Base-by-base conservation (phyloP, 2,888 invertebrate species). In the Corythucha ciliata region DNA sequence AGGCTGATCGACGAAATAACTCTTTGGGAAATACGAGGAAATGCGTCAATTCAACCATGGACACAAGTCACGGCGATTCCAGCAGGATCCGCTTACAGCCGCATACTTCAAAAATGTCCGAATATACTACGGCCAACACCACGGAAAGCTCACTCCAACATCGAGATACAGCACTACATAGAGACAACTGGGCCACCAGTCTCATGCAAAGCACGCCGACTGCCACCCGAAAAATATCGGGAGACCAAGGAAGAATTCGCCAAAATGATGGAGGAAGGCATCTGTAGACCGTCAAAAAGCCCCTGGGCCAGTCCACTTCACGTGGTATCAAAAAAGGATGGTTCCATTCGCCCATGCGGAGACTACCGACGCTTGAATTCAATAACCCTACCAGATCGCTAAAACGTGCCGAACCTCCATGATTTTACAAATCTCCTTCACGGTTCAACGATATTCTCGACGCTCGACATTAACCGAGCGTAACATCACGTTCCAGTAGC, bases 361-460 rank as follows among this genome's bases (percentile, higher is more conserved):
- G 66, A 61, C 56, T 71, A 69, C 51, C 52, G 69, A 1, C 10
- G 22, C 0, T 55, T 69, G 0, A 70, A 69, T 52, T 47, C 56
- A 0, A 41, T 44, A 1, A 69, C 67, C 0, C 48, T 63, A 1
- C 64, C 66, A 0, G 66, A 69, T 55, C 42, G 62, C 3, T 67
- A 67, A 48, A 66, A 67, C 0, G 54, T 66, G 2, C 60, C 64
- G 0, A 62, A 64, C 26, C 58, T 68, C 2, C 61, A 64, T 5
- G 65, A 67, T 46, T 60, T 63, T 37, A 22, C 56, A 4, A 46
- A 57, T 4, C 37, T 54, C 4, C 48, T 68, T 1, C 22, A 41
- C n/a, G 63, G 62, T 1, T 25, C 39, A 24, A 36, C 34, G 14
- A 48, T 55, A 26, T 40, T 53, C 24, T 52, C 53, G n/a, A 27